Conservation (phyloP, 2,888 invertebrate genomes). For the Rhamphomyia laevipes region DNA sequence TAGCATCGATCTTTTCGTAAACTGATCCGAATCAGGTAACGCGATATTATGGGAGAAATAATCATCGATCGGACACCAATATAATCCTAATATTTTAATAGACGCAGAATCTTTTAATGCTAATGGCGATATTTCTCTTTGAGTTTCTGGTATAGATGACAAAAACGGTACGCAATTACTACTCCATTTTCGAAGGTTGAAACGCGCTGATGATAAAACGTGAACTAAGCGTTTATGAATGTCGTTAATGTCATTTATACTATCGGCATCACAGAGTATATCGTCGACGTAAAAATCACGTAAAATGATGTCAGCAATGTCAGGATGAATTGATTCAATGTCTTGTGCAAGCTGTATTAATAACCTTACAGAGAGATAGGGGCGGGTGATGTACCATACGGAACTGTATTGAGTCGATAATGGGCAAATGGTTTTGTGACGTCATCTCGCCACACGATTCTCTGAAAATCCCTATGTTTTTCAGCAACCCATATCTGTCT, state of each 20-base stretch:
- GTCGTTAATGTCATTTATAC: not conserved
- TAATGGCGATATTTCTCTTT: no score
- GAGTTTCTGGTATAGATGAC: no score
- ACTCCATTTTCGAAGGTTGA: slow-evolving; percentile 5
- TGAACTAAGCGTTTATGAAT: no score
- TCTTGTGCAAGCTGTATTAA: slow-evolving; percentile 10
- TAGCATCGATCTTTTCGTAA: not conserved
- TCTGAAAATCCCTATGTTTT: slow-evolving; percentile 10
- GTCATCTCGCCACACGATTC: slow-evolving; percentile 10
- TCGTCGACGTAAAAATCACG: slow-evolving; percentile 16
- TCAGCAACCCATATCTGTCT: slow-evolving; percentile 7
- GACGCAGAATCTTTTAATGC: no score
- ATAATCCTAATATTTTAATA: no score
- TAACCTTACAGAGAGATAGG: slow-evolving; percentile 12
- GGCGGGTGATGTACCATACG: slow-evolving; percentile 13
- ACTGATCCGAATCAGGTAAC: not conserved
- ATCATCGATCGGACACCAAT: no score
- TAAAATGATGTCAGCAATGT: slow-evolving; percentile 8
- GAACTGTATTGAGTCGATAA: slow-evolving; percentile 13
- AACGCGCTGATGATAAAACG: no score
- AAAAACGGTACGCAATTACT: slow-evolving; percentile 2
- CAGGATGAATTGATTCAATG: slow-evolving; percentile 8
- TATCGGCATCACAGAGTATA: slow-evolving; percentile 7
- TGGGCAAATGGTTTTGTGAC: slow-evolving; percentile 6
- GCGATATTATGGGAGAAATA: no score